These are phyloP conservation scores for Trissolcus basalis DNA, from an alignment of 1,140 invertebrate species.

Conservation along the genomic window DNA sequence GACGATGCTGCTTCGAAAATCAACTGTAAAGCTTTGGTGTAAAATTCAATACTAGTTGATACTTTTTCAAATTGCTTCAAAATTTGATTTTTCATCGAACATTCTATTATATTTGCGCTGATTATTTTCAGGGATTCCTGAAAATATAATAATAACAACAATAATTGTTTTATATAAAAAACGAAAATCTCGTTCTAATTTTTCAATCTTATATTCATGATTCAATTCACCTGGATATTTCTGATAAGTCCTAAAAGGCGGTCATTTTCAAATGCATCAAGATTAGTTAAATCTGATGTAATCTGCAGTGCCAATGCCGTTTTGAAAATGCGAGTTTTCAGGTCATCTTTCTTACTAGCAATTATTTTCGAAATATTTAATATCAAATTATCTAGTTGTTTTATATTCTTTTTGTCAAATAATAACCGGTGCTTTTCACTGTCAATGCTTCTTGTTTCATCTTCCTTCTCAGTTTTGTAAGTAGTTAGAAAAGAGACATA, in stretches of 20 bases:
- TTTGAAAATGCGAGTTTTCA: slow-evolving; percentile 41
- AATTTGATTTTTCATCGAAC: slow-evolving; percentile 9
- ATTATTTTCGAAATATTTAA: slow-evolving; percentile 21
- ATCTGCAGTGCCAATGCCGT: slow-evolving; percentile 35
- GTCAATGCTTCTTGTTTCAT: neutral
- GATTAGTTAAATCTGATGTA: slow-evolving; percentile 37
- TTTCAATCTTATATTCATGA: neutral
- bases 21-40: slow-evolving; percentile 25
- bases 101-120: slow-evolving; percentile 1
- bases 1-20: slow-evolving; percentile 35
- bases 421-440: slow-evolving; percentile 26
- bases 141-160: slow-evolving; percentile 21
- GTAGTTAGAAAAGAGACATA: slow-evolving; percentile 44
- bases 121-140: slow-evolving; percentile 20
- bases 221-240: slow-evolving; percentile 30
- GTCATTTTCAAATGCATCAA: slow-evolving; percentile 13
- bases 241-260: neutral
- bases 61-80: slow-evolving; percentile 3
- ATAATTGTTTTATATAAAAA: neutral
- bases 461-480: slow-evolving; percentile 3
- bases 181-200: neutral
- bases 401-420: slow-evolving; percentile 18
- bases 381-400: slow-evolving; percentile 15
- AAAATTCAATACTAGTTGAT: neutral
- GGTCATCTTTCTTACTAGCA: slow-evolving; percentile 20